phyloP scores from a whole-genome alignment of 2,888 invertebrate species.

The Deroplatys truncata region DNA sequence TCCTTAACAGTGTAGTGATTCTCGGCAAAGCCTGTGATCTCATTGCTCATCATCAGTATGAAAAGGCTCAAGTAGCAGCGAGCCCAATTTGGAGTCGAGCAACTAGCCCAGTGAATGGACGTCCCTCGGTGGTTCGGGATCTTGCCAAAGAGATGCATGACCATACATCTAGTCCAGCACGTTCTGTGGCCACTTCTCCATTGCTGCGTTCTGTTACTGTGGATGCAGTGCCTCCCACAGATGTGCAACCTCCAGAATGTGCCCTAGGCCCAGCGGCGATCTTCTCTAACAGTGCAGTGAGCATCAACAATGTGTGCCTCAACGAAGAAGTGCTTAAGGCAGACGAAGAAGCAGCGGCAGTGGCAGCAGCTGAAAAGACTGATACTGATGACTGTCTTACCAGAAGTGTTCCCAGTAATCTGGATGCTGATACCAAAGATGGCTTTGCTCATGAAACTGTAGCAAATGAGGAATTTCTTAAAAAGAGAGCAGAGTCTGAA shows the following conservation, averaged over 20 bases:
- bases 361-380: conserved; percentile 11
- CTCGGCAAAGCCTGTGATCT: conserved; percentile 87
- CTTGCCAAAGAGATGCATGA: conserved; percentile 15
- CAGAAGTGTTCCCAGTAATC: conserved; percentile 57
- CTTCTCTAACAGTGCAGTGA: conserved; percentile 78
- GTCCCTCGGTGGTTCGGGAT: conserved; percentile 13
- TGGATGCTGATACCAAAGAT: conserved; percentile 33
- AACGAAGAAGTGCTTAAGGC: conserved; percentile 67
- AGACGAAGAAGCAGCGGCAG: conserved; percentile 37
- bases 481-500: conserved; percentile 61
- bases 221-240: conserved; percentile 36
- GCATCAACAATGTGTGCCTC: conserved; percentile 68
- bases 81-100: conserved; percentile 20
- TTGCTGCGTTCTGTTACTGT: conserved; percentile 30
- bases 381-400: conserved; percentile 47
- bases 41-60: conserved; percentile 63
- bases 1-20: conserved; percentile 83
- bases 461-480: conserved; percentile 38
- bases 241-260: conserved; percentile 35
- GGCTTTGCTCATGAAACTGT: conserved; percentile 14
- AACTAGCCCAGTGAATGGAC: conserved; percentile 25
- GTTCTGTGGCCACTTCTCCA: not conserved
- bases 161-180: not conserved
- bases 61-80: not conserved
- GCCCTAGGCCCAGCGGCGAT: conserved; percentile 70